Percentiles rank a stretch among this genome's conserved stretches.
Conservation (phyloP, 2,888 invertebrate genomes). For the Andrena chrysosceles region DNA sequence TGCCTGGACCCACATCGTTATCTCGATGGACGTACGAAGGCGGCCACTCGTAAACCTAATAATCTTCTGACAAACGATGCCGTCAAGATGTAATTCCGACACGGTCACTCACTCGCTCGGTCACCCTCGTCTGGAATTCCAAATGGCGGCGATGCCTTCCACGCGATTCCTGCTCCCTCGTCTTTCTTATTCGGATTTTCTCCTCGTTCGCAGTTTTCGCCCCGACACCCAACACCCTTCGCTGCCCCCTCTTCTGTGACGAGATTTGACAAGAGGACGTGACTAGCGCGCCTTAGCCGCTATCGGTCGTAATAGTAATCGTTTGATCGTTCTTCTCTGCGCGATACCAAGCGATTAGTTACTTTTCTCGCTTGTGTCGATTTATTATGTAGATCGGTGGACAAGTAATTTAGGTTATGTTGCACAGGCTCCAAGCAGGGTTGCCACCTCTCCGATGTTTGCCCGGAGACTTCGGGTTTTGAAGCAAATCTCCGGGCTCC, state of each 20-base stretch:
- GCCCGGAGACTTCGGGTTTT: too few relatives aligned
- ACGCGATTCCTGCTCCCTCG: constrained; percentile 40
- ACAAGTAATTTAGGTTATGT: too few relatives aligned
- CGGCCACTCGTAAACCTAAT: constrained; percentile 83
- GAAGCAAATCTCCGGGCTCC: too few relatives aligned
- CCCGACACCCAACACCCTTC: constrained; percentile 23
- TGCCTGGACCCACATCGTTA: constrained; percentile 61
- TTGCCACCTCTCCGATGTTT: too few relatives aligned
- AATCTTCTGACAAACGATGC: constrained; percentile 83
- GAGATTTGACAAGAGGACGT: constrained; percentile 79
- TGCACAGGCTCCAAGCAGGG: too few relatives aligned
- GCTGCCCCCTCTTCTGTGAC: constrained; percentile 56
- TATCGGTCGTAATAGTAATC: constrained; percentile 3
- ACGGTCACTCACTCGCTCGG: constrained; percentile 62
- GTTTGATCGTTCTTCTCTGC: background rate
- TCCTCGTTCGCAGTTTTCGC: constrained; percentile 70
- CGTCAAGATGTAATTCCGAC: constrained; percentile 83
- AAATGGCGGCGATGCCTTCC: constrained; percentile 70
- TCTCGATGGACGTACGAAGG: constrained; percentile 76
- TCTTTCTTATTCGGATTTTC: constrained; percentile 69
- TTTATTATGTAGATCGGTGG: too few relatives aligned
- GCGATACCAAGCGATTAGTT: constrained; percentile 49
- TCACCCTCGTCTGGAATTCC: constrained; percentile 74
- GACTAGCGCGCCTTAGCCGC: constrained; percentile 60
- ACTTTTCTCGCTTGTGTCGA: constrained; percentile 19